phyloP scores from a whole-genome alignment of 2,113 vertebrate species.

The Macquaria ambigua region DNA sequence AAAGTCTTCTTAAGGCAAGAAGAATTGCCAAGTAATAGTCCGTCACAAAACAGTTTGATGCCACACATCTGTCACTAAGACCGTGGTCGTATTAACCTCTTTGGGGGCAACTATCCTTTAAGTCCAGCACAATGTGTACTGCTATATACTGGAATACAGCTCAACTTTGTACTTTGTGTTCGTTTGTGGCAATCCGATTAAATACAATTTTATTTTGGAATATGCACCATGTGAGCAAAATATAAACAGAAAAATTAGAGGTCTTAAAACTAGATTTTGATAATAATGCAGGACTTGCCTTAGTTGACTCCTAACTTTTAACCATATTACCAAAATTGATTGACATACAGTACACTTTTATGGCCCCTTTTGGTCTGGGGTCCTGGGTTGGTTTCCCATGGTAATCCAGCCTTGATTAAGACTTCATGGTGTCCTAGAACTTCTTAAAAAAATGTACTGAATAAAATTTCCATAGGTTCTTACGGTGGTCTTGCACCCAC shows the following conservation, averaged over 20 bases:
- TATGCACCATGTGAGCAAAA: not conserved
- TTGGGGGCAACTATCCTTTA: not conserved
- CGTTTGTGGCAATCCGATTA: not conserved
- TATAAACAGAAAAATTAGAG: not conserved
- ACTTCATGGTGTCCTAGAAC: not conserved
- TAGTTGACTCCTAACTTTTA: not conserved
- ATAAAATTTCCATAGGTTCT: not conserved
- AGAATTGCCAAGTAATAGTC: not conserved
- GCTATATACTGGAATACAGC: too few relatives aligned
- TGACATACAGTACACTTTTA: not conserved
- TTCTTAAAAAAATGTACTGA: not conserved
- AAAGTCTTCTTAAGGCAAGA: not conserved
- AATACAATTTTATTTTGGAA: not conserved
- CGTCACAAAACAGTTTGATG: not conserved
- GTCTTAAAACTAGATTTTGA: not conserved
- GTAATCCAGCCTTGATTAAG: too few relatives aligned
- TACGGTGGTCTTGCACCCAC: not conserved
- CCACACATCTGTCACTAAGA: too few relatives aligned
- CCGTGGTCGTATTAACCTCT: too few relatives aligned
- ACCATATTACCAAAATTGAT: not conserved
- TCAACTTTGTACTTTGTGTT: not conserved
- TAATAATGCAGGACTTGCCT: not conserved
- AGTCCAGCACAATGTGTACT: too few relatives aligned
- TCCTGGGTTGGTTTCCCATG: not conserved
- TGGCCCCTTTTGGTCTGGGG: not conserved